A percentile compares a stretch with the other conserved stretches of the same genome.
Conservation (phyloP, 2,888 invertebrate species). For the Sinelater perroti region DNA sequence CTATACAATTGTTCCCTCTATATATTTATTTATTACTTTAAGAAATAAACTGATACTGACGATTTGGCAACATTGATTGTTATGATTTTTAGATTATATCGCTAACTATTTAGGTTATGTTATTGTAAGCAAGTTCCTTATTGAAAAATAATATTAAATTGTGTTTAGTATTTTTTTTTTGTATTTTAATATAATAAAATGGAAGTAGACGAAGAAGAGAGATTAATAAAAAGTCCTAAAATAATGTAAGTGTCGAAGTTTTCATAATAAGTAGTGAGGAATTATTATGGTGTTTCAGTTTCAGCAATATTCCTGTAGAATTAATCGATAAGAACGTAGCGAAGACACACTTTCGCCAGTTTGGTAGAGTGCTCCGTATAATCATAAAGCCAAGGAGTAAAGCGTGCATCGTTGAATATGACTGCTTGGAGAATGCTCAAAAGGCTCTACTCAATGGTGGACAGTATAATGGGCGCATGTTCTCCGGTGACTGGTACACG, state of each 20-base stretch:
- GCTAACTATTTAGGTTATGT: neutral
- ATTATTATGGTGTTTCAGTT: too few relatives aligned
- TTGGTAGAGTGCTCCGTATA: slow-evolving; percentile 74
- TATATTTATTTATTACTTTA: too few relatives aligned
- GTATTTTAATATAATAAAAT: slow-evolving; percentile 8
- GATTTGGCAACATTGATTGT: too few relatives aligned
- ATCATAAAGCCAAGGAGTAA: slow-evolving; percentile 70
- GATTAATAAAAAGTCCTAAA: neutral
- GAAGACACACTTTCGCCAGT: slow-evolving; percentile 74
- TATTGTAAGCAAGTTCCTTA: neutral
- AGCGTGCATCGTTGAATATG: slow-evolving; percentile 76
- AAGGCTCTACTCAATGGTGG: slow-evolving; percentile 69
- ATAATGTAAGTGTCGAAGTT: slow-evolving; percentile 8
- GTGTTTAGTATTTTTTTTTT: too few relatives aligned
- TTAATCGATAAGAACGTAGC: slow-evolving; percentile 70
- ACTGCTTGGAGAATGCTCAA: slow-evolving; percentile 66
- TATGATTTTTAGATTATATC: neutral
- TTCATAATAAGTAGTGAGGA: neutral
- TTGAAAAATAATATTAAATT: neutral
- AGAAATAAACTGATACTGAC: too few relatives aligned
- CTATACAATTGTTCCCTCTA: too few relatives aligned
- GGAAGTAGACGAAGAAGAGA: slow-evolving; percentile 4
- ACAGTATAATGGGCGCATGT: slow-evolving; percentile 70
- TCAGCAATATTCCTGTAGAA: slow-evolving; percentile 71
- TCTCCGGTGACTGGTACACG: slow-evolving; percentile 27